phyloP scores from a whole-genome alignment of 1,140 invertebrate species.

The Amphibalanus amphitrite region DNA sequence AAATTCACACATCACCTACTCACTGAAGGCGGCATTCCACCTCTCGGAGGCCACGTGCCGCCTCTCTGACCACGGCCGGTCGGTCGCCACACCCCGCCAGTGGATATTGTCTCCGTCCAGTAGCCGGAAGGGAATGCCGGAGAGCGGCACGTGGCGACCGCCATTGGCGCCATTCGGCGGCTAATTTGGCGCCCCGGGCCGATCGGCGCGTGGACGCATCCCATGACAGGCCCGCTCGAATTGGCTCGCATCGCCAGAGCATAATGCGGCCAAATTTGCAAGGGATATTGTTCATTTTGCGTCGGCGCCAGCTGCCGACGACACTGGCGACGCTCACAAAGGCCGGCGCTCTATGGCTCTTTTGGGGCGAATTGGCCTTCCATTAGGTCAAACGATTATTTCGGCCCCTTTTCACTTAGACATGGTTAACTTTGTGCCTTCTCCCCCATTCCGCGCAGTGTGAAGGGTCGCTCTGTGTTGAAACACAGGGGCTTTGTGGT shows the following conservation, averaged over 20 bases:
- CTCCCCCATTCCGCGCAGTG: background rate
- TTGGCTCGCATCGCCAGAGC: background rate
- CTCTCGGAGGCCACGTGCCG: background rate
- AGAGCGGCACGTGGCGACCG: background rate
- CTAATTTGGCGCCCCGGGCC: background rate
- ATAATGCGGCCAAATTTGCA: background rate
- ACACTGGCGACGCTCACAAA: background rate
- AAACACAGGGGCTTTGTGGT: conserved; percentile 1
- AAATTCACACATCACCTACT: no score
- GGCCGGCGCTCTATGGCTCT: background rate
- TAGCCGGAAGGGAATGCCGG: no score
- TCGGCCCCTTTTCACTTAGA: conserved; percentile 1
- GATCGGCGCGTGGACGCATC: background rate
- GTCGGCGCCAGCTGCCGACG: background rate
- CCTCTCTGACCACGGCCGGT: background rate
- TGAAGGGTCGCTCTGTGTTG: background rate
- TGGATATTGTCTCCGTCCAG: background rate
- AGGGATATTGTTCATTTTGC: background rate
- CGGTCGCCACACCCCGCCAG: no score
- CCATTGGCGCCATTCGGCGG: background rate
- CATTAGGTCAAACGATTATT: conserved; percentile 1
- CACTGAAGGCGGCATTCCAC: no score
- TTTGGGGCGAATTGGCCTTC: background rate
- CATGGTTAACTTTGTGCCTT: conserved; percentile 1
- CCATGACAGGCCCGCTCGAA: background rate